These are phyloP conservation scores for Periplaneta americana DNA, from an alignment of 1,140 invertebrate genomes.

Conservation along the genomic window DNA sequence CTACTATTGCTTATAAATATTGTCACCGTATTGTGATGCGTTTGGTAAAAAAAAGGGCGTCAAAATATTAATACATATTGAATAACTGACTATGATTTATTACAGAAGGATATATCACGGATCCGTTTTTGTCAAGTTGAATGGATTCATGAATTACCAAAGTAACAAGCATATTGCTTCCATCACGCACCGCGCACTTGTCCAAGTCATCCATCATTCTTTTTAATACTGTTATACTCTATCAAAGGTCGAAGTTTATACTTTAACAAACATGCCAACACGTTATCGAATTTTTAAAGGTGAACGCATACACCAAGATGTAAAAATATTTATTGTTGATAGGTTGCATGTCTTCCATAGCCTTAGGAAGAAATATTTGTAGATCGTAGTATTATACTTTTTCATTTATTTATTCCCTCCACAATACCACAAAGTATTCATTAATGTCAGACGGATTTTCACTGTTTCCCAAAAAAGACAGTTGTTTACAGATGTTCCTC, in stretches of 20 bases:
- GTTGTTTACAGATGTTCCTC: too few relatives aligned
- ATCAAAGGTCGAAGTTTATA: neutral
- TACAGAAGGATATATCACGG: neutral
- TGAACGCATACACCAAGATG: neutral
- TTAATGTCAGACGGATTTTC: too few relatives aligned
- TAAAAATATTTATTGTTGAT: too few relatives aligned
- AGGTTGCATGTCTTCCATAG: too few relatives aligned
- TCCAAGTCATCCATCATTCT: neutral
- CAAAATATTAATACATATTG: neutral
- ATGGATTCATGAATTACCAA: neutral
- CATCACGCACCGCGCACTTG: neutral
- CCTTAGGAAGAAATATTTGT: too few relatives aligned
- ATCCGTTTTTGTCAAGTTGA: neutral
- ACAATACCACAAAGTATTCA: too few relatives aligned
- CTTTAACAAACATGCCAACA: neutral
- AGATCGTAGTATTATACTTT: too few relatives aligned
- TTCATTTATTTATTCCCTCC: too few relatives aligned
- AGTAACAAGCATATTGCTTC: neutral
- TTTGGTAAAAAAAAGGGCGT: neutral
- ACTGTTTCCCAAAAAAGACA: too few relatives aligned
- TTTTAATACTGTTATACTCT: neutral
- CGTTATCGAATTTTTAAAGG: too few relatives aligned
- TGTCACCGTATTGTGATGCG: too few relatives aligned
- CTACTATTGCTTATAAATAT: too few relatives aligned
- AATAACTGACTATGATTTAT: neutral